A percentile compares a stretch with the other conserved stretches of the same genome.
Conservation (phyloP, 2,113 vertebrate species). For the Rhombomys opimus region DNA sequence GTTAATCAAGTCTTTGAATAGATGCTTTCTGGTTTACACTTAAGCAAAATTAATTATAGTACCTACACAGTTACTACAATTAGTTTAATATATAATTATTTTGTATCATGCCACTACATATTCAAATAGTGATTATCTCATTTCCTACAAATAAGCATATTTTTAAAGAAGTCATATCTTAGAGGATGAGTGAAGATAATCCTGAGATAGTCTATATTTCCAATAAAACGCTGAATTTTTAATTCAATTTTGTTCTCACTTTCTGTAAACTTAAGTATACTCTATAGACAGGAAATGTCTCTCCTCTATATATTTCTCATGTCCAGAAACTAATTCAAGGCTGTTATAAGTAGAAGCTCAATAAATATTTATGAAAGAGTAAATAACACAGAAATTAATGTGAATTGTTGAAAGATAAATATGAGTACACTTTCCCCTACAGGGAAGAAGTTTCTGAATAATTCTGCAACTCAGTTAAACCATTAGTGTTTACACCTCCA, state of each 20-base stretch:
- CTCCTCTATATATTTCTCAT: background rate
- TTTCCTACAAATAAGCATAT: conserved; percentile 36
- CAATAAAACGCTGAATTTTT: conserved; percentile 29
- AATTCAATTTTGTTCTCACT: background rate
- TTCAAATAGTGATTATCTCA: conserved; percentile 40
- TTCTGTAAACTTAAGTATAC: background rate
- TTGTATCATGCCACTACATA: background rate
- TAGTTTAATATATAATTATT: conserved; percentile 68
- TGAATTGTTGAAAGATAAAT: background rate
- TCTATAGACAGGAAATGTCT: background rate
- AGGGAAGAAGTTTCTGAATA: conserved; percentile 14
- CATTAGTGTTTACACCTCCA: background rate
- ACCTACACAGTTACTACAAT: conserved; percentile 44
- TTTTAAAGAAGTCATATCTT: conserved; percentile 15
- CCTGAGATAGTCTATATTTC: background rate
- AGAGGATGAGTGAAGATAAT: background rate
- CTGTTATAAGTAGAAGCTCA: background rate
- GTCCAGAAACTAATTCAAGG: background rate
- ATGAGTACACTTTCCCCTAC: background rate
- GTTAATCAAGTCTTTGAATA: conserved; percentile 43
- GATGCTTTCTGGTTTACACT: conserved; percentile 49
- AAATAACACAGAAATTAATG: background rate
- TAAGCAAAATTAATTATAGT: conserved; percentile 59
- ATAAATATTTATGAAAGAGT: conserved; percentile 34
- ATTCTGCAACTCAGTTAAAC: background rate